Evolutionary conservation across 2,888 invertebrate species (phyloP), one percentile per base, ranked within the genome.

Genomic region (Bombylius discolor): DNA sequence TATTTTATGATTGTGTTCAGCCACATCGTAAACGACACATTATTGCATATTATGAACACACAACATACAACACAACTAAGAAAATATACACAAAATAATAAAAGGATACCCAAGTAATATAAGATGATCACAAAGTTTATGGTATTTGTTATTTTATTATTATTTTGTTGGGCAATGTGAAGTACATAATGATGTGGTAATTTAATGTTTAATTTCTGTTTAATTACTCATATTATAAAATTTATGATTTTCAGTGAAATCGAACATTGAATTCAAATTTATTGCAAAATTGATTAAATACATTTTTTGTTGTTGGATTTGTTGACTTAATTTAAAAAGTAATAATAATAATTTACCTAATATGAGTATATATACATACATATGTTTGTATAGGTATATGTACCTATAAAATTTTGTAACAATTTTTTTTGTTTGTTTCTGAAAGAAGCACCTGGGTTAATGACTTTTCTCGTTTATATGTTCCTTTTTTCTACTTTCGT

Each of bases 151-250:
- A 42, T 42, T 11, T 42, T 5, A 11, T 42, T 42, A 42, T 42
- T 42, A 42, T 42, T 42, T 48, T 47, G 42, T 56, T 45, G 51
- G 49, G 45, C 55, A 55, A 54, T 49, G 57, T 51, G 50, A 45
- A 51, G 47, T 55, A 55, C 47, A 53, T 59, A 59, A 59, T 59
- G 59, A 62, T 64, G 64, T 63, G 63, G 62, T 63, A 64, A 64
- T 64, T 64, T 63, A 60, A 63, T 60, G 61, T 64, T 64, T 63
- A 64, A 64, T 64, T 64, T 62, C 61, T 57, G 60, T 64, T 64
- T 64, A 64, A 64, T 64, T 63, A 62, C 60, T 63, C 62, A 59
- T 59, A 60, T 59, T 59, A 62, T 61, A 63, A 63, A 62, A 59
- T 56, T 59, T 59, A 59, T 55, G 55, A 55, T 51, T 45, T 55